These are phyloP conservation scores for Troides aeacus DNA, from an alignment of 2,888 invertebrate genomes.

Conservation along the genomic window DNA sequence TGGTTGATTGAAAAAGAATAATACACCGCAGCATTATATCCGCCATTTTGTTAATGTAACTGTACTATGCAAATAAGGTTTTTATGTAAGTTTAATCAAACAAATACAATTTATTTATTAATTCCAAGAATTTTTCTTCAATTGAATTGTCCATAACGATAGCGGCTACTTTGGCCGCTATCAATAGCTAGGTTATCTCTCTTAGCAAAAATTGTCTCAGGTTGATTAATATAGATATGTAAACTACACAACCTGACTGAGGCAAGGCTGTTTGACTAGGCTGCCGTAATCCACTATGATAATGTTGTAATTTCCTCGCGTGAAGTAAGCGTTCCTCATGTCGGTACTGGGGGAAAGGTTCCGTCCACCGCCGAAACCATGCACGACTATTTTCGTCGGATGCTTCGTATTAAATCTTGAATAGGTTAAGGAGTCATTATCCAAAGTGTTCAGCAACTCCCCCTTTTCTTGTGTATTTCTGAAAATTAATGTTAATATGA, in stretches of 20 bases:
- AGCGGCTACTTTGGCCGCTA: too few species aligned
- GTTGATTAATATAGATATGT: neutral
- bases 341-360: slow-evolving; percentile 91
- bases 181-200: too few species aligned
- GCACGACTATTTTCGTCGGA: slow-evolving; percentile 93
- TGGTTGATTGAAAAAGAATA: too few species aligned
- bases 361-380: slow-evolving; percentile 93
- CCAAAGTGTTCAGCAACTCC: slow-evolving; percentile 84
- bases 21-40: too few species aligned
- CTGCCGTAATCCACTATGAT: slow-evolving; percentile 92
- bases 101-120: too few species aligned
- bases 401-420: slow-evolving; percentile 88
- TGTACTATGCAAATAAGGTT: too few species aligned
- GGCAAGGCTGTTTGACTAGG: slow-evolving; percentile 89
- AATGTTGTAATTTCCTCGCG: slow-evolving; percentile 89
- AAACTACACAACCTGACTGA: slow-evolving; percentile 82
- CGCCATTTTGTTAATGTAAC: too few species aligned
- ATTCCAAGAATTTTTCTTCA: too few species aligned
- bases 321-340: slow-evolving; percentile 90
- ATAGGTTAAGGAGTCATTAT: slow-evolving; percentile 84
- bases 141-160: too few species aligned
- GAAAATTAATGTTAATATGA: slow-evolving; percentile 38
- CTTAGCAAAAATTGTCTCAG: neutral
- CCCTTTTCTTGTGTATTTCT: slow-evolving; percentile 88
- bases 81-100: too few species aligned